Conservation (phyloP, 64 coral and sea anemone species). For the Dendrophyllia cribrosa region DNA sequence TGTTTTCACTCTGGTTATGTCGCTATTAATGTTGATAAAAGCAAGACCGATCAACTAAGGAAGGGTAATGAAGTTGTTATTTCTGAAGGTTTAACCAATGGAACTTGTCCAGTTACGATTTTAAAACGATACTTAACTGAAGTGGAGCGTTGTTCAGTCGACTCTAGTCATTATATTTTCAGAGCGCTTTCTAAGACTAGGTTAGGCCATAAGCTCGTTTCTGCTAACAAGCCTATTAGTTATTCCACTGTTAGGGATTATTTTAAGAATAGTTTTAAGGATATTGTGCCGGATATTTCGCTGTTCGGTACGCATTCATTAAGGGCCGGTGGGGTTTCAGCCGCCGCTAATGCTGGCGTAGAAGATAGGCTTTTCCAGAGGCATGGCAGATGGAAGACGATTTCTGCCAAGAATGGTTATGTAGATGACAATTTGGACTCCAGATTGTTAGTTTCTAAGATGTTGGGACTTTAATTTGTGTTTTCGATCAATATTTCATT, state of each 20-base stretch:
- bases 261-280: slow-evolving; percentile 36
- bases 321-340: too few relatives aligned
- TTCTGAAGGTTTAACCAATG: not conserved
- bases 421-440: too few relatives aligned
- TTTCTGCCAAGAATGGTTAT: too few relatives aligned
- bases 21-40: slow-evolving; percentile 1
- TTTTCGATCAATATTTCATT: too few relatives aligned
- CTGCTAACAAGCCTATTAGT: slow-evolving; percentile 9
- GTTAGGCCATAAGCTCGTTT: not conserved
- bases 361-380: too few relatives aligned
- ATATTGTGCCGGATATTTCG: too few relatives aligned
- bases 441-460: too few relatives aligned
- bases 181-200: slow-evolving; percentile 1
- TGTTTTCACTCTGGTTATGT: slow-evolving; percentile 17
- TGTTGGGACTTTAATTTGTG: too few relatives aligned
- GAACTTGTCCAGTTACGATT: slow-evolving; percentile 40
- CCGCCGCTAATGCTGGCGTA: too few relatives aligned
- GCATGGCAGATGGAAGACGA: too few relatives aligned
- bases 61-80: slow-evolving; percentile 58
- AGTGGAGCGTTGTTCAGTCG: not conserved
- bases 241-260: slow-evolving; percentile 35
- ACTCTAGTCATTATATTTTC: slow-evolving; percentile 13
- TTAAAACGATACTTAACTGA: slow-evolving; percentile 23
- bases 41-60: slow-evolving; percentile 59
- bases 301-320: too few relatives aligned